These are phyloP conservation scores for Rynchops niger DNA, from an alignment of 2,113 vertebrate species.

Conservation along the genomic window DNA sequence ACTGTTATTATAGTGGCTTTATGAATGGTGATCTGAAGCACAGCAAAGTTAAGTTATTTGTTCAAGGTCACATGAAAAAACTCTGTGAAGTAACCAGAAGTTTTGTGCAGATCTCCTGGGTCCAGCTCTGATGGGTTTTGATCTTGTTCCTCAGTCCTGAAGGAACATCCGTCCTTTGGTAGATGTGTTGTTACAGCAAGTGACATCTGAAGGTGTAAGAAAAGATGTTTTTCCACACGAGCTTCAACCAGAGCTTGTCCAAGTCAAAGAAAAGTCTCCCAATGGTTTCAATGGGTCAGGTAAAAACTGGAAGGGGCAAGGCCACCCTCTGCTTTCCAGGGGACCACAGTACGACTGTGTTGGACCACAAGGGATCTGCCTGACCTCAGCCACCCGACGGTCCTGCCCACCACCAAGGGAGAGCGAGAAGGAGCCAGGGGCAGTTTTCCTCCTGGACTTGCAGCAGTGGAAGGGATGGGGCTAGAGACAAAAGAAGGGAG, in stretches of 20 bases:
- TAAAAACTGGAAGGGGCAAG: background rate
- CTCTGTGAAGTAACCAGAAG: background rate
- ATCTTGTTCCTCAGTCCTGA: background rate
- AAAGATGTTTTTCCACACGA: background rate
- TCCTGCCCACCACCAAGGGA: background rate
- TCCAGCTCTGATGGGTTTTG: background rate
- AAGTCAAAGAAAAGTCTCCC: background rate
- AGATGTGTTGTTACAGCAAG: background rate
- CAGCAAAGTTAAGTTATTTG: background rate
- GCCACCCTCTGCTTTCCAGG: accelerated
- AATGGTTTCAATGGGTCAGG: background rate
- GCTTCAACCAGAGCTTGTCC: background rate
- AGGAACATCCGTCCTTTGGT: background rate
- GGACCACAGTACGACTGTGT: background rate
- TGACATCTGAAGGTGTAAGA: background rate
- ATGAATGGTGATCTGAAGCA: background rate
- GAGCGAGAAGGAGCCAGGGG: background rate
- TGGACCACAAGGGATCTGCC: background rate
- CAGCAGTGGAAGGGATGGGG: background rate
- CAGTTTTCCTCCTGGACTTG: background rate
- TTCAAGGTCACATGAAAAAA: background rate
- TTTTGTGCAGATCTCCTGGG: background rate
- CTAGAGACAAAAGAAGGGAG: background rate
- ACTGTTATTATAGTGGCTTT: background rate
- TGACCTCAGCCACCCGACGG: background rate